phyloP scores from a whole-genome alignment of 92 coral and sea anemone genomes.

The Zoanthus gigantus region DNA sequence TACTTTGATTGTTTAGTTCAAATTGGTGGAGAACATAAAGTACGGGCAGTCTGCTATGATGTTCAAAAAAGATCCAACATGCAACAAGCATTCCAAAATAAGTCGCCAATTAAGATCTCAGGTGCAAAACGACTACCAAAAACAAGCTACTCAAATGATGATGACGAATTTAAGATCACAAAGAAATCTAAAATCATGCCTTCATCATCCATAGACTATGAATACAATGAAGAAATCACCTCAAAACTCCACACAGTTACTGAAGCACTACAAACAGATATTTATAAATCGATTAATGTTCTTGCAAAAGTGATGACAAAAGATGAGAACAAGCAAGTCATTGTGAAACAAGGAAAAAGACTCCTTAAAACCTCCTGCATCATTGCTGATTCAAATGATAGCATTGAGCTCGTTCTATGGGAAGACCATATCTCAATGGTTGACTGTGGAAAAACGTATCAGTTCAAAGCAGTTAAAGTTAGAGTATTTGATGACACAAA shows the following conservation, averaged over 20 bases:
- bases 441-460: conserved; percentile 60
- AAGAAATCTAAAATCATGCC: conserved; percentile 55
- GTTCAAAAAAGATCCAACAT: conserved; percentile 22
- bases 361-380: conserved; percentile 9
- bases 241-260: conserved; percentile 42
- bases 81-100: conserved; percentile 51
- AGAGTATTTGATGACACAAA: conserved; percentile 54
- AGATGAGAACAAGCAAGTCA: conserved; percentile 49
- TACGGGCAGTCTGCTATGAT: conserved; percentile 42
- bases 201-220: conserved; percentile 51
- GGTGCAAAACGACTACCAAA: conserved; percentile 39
- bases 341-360: conserved; percentile 48
- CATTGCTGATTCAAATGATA: conserved; percentile 29
- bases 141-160: conserved; percentile 40
- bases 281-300: conserved; percentile 54
- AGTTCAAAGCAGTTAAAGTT: conserved; percentile 48
- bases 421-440: conserved; percentile 55
- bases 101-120: conserved; percentile 41
- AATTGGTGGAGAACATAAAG: conserved; percentile 27
- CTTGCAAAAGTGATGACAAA: conserved; percentile 59
- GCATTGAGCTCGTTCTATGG: conserved; percentile 55
- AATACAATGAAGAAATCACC: conserved; percentile 48
- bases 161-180: conserved; percentile 55
- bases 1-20: conserved; percentile 55
- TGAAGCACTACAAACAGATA: conserved; percentile 62